A percentile compares a stretch with the other conserved stretches of the same genome.
Conservation (phyloP, 2,797 vertebrate species). For the Pipistrellus pipistrellus region DNA sequence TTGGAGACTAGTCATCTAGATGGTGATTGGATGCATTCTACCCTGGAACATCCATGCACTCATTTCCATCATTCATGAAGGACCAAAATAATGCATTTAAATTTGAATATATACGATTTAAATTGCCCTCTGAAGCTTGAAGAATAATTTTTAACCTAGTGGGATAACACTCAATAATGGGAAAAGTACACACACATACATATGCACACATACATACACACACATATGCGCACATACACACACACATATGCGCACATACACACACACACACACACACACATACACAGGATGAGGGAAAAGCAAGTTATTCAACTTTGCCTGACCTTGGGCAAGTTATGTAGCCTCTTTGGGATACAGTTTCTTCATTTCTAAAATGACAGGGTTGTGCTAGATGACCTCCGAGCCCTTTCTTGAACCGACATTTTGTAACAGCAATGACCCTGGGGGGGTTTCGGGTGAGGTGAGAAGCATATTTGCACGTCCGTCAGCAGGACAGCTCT, state of each 20-base stretch:
- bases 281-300: not conserved
- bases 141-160: slow-evolving; percentile 35
- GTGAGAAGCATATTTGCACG: slow-evolving; percentile 42
- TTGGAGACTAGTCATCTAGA: not conserved
- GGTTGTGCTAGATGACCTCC: slow-evolving; percentile 3
- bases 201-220: not conserved
- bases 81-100: slow-evolving; percentile 1
- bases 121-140: slow-evolving; percentile 39
- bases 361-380: slow-evolving; percentile 70
- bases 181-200: not conserved
- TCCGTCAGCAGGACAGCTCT: slow-evolving; percentile 61
- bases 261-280: not conserved
- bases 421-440: slow-evolving; percentile 49
- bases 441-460: slow-evolving; percentile 36
- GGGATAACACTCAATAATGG: not conserved
- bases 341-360: slow-evolving; percentile 67
- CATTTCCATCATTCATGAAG: not conserved
- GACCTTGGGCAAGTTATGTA: slow-evolving; percentile 37
- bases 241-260: not conserved
- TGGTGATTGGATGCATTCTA: not conserved
- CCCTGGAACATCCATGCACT: not conserved
- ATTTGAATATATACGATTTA: slow-evolving; percentile 1
- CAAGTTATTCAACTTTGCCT: slow-evolving; percentile 39
- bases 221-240: not conserved
- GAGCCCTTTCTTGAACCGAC: slow-evolving; percentile 59